These are phyloP conservation scores for Globodera rostochiensis DNA, from an alignment of 1,140 invertebrate species.

Conservation along the genomic window DNA sequence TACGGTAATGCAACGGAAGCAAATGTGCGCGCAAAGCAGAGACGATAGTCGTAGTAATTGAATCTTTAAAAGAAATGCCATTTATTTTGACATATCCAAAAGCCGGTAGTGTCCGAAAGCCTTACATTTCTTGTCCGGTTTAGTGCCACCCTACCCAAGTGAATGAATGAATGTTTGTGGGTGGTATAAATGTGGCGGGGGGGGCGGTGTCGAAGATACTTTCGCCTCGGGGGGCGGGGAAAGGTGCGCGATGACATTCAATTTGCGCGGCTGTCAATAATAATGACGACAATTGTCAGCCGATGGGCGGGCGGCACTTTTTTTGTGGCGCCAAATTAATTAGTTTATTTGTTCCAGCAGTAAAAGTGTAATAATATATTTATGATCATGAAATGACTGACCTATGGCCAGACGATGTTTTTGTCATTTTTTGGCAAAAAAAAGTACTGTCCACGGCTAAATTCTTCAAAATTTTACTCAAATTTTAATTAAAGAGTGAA, in stretches of 20 bases:
- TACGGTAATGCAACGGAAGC: not conserved
- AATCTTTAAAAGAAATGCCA: too few relatives aligned
- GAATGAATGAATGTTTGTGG: not conserved
- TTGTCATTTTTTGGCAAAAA: not conserved
- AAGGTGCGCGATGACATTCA: not conserved
- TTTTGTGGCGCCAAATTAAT: not conserved
- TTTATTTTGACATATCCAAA: too few relatives aligned
- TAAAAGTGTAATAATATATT: constrained; percentile 3
- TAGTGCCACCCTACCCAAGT: too few relatives aligned
- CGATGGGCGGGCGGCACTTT: not conserved
- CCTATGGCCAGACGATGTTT: not conserved
- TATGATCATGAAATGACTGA: not conserved
- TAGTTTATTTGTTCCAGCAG: too few relatives aligned
- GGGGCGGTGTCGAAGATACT: not conserved
- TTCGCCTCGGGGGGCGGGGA: not conserved
- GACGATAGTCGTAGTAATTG: too few relatives aligned
- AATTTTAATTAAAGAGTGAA: too few relatives aligned
- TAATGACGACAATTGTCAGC: not conserved
- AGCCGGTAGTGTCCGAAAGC: too few relatives aligned
- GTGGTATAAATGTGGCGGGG: not conserved
- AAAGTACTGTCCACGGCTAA: too few relatives aligned
- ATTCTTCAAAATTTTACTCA: too few relatives aligned
- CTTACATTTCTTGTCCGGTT: too few relatives aligned
- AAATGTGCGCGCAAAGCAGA: not conserved
- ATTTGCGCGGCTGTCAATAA: not conserved